Percentiles rank a stretch among this genome's conserved stretches.
Conservation (phyloP, 2,888 invertebrate species). For the Strigamia crassipes region DNA sequence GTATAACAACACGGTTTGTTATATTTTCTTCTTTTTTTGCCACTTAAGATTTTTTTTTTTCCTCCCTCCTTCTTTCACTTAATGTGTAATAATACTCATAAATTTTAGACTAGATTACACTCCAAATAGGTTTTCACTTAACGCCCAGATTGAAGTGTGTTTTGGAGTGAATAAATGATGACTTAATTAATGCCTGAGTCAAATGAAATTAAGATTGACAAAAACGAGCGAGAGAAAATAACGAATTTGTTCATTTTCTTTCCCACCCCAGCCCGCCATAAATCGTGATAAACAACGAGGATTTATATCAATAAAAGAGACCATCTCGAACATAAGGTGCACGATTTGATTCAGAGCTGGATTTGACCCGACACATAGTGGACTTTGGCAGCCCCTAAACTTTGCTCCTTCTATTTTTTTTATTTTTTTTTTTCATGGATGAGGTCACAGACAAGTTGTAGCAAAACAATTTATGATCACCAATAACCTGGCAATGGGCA, state of each 20-base stretch:
- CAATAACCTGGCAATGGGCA: neutral
- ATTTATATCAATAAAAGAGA: neutral
- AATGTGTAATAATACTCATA: slow-evolving; percentile 16
- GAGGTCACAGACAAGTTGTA: slow-evolving; percentile 11
- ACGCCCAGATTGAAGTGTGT: slow-evolving; percentile 16
- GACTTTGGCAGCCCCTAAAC: slow-evolving; percentile 16
- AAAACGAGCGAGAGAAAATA: neutral
- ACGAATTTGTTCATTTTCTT: neutral
- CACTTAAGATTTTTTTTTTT: neutral
- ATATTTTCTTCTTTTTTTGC: neutral
- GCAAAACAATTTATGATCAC: slow-evolving; percentile 2
- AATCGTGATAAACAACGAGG: slow-evolving; percentile 15
- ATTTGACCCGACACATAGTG: slow-evolving; percentile 11
- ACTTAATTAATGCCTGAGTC: neutral
- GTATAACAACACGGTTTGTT: slow-evolving; percentile 18
- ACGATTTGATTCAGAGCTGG: slow-evolving; percentile 16
- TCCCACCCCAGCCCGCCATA: neutral
- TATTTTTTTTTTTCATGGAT: neutral
- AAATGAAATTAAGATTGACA: neutral
- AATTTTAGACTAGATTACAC: slow-evolving; percentile 11
- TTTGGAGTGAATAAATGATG: slow-evolving; percentile 21
- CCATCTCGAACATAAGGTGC: slow-evolving; percentile 16
- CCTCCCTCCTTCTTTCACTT: neutral
- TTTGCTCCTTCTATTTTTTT: neutral
- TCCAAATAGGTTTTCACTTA: slow-evolving; percentile 16